Percentiles rank a stretch among this genome's conserved stretches.
Evolutionary conservation across 2,113 vertebrate genomes (phyloP).

Genomic region (Lepidothrix coronata): DNA sequence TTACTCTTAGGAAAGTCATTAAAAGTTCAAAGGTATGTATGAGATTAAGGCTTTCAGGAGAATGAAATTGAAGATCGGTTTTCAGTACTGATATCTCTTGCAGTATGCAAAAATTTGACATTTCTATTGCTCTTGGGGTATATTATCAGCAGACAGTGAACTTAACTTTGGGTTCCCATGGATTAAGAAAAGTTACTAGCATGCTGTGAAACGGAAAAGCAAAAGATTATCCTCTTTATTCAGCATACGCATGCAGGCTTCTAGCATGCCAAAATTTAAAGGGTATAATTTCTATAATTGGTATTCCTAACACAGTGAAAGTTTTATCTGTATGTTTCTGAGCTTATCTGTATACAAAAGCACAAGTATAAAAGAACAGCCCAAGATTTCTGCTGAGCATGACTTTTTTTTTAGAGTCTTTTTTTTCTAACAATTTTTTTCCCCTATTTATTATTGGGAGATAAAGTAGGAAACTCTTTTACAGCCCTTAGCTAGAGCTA

Average conservation of each 20-base stretch:
- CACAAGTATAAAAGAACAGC: not conserved
- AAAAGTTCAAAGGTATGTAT: constrained; percentile 38
- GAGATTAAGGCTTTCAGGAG: constrained; percentile 23
- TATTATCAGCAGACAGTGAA: constrained; percentile 38
- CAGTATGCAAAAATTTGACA: not conserved
- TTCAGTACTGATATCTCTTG: not conserved
- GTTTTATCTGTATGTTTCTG: not conserved
- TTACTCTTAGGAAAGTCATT: constrained; percentile 16
- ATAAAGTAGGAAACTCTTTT: not conserved
- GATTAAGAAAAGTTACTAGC: constrained; percentile 14
- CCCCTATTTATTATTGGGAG: not conserved
- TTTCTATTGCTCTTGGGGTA: constrained; percentile 16
- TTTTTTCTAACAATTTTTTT: not conserved
- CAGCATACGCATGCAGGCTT: not conserved
- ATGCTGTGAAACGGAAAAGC: not conserved
- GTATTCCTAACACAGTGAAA: not conserved
- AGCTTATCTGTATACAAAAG: not conserved
- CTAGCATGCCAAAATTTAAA: not conserved
- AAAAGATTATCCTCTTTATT: constrained; percentile 15
- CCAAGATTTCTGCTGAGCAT: not conserved
- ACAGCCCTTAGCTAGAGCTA: not conserved
- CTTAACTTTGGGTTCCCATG: not conserved
- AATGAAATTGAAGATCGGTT: not conserved
- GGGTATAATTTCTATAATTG: not conserved
- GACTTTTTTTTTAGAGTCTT: not conserved